phyloP scores from a whole-genome alignment of 2,888 invertebrate genomes.

The Dicycla oo region DNA sequence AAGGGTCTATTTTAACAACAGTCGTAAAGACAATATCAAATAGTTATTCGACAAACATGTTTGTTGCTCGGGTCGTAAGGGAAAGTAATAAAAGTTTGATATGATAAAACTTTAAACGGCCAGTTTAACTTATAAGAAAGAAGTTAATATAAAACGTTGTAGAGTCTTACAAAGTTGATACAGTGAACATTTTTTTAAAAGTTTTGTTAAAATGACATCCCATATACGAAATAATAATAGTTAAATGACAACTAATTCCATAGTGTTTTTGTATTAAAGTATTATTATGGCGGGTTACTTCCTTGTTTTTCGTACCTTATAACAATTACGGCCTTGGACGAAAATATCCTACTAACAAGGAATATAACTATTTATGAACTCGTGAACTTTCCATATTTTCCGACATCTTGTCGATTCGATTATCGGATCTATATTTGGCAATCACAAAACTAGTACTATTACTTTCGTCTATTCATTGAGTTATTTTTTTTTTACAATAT shows the following conservation, averaged over 20 bases:
- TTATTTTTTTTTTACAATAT: background rate
- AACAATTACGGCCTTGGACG: background rate
- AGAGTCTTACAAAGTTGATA: constrained; percentile 15
- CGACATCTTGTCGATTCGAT: constrained; percentile 26
- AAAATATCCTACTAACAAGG: constrained; percentile 18
- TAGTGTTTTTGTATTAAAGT: background rate
- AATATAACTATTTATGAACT: constrained; percentile 13
- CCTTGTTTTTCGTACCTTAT: background rate
- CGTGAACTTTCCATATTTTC: constrained; percentile 1
- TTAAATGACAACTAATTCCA: no score
- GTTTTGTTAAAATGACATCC: background rate
- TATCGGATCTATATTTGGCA: constrained; percentile 13
- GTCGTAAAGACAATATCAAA: constrained; percentile 23
- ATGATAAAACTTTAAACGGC: constrained; percentile 52
- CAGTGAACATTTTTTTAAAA: constrained; percentile 2
- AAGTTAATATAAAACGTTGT: constrained; percentile 16
- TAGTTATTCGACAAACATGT: constrained; percentile 52
- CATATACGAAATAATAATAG: background rate
- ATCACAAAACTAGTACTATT: constrained; percentile 2
- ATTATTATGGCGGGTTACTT: background rate
- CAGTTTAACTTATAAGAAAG: constrained; percentile 35
- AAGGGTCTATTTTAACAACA: constrained; percentile 12
- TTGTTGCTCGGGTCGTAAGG: constrained; percentile 30
- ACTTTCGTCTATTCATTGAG: no score
- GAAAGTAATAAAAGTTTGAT: constrained; percentile 55